Evolutionary conservation across 2,113 vertebrate species (phyloP).

Genomic region (Hemichromis elongatus): DNA sequence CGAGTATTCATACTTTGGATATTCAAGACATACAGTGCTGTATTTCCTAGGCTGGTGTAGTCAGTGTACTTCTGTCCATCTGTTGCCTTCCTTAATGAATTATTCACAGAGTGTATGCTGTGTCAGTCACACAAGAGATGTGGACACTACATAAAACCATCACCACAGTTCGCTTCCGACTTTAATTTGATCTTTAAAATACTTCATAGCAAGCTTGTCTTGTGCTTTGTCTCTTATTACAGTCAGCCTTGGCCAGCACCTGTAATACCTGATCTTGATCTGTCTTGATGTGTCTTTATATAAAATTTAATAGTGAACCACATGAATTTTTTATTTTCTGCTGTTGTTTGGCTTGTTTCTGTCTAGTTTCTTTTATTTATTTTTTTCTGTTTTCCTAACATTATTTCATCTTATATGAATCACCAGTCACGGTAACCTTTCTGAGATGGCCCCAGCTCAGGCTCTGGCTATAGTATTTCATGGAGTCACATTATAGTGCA

Average conservation of each 20-base stretch:
- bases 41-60: constrained; percentile 31
- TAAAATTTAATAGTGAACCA: neutral
- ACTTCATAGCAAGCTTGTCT: neutral
- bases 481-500: neutral
- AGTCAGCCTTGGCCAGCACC: neutral
- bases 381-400: neutral
- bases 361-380: neutral
- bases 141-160: neutral
- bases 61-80: constrained; percentile 48
- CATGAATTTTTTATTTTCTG: neutral
- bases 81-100: constrained; percentile 35
- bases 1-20: neutral
- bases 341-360: neutral
- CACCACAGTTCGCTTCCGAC: neutral
- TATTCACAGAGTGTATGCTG: constrained; percentile 40
- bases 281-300: neutral
- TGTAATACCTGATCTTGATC: neutral
- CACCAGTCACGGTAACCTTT: neutral
- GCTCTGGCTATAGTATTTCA: neutral
- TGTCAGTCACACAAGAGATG: neutral
- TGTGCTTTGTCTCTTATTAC: neutral
- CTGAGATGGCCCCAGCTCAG: neutral
- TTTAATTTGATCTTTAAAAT: neutral
- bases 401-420: neutral
- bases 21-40: neutral